Conservation (phyloP, 2,113 vertebrate species). For the Centropristis striata region DNA sequence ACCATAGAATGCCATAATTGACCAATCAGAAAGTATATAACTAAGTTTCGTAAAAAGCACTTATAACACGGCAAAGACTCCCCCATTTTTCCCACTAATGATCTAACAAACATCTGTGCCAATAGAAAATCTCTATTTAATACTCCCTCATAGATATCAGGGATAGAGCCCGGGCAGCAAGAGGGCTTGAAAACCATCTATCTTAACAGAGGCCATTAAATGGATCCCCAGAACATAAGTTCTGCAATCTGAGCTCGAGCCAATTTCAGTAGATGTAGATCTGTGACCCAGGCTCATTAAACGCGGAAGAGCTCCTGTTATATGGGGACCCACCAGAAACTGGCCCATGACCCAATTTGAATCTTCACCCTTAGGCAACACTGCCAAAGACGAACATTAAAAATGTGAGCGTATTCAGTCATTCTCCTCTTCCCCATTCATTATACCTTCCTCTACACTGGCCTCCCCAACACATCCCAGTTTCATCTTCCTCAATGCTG, state of each 20-base stretch:
- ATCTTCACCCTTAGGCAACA: constrained; percentile 44
- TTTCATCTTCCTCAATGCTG: constrained; percentile 31
- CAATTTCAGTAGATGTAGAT: constrained; percentile 23
- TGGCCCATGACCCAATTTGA: constrained; percentile 55
- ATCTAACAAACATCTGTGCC: constrained; percentile 10
- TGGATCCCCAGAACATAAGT: constrained; percentile 28
- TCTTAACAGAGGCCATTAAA: constrained; percentile 39
- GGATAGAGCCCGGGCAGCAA: not conserved
- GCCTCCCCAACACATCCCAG: not conserved
- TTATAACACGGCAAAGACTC: constrained; percentile 2
- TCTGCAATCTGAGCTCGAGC: constrained; percentile 38
- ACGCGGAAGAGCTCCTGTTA: constrained; percentile 26
- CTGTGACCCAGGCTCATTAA: constrained; percentile 49
- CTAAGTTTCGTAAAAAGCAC: too few species aligned
- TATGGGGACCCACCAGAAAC: constrained; percentile 37
- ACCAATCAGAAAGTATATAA: too few species aligned
- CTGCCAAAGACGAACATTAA: constrained; percentile 12
- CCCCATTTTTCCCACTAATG: not conserved
- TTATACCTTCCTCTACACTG: constrained; percentile 27
- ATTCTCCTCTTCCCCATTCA: constrained; percentile 28
- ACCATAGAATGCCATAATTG: too few species aligned
- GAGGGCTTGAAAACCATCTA: constrained; percentile 2
- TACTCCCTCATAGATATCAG: not conserved
- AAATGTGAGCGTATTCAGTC: constrained; percentile 29
- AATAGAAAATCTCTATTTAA: constrained; percentile 29